Base-by-base conservation (phyloP, 1,140 invertebrate species). In the Myzus persicae region DNA sequence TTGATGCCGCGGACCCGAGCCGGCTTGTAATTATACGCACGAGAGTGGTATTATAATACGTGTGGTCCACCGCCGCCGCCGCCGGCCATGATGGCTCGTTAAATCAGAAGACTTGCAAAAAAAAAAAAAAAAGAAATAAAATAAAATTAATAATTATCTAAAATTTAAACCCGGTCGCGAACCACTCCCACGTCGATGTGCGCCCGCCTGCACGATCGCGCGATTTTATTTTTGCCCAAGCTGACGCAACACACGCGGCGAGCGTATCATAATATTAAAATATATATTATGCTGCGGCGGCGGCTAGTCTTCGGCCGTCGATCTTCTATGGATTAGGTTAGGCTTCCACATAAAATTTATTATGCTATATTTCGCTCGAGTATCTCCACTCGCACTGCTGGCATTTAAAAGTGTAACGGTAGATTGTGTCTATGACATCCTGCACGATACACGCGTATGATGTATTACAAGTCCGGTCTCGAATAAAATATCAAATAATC, bases 161-260 rank as follows among this genome's bases (percentile, higher is more conserved):
- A 89, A 89, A 89, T 89, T 38, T 38, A 51, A 89, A 89, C 36
- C 88, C 88, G 88, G 88, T 89, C 88, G 88, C 48, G 88, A 89
- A 89, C 88, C 88, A 89, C 88, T 38, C 88, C 88, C 48, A 54
- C 88, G 88, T 85, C n/a, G n/a, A n/a, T n/a, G n/a, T 18, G 9
- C 14, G n/a, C 24, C 26, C 20, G 20, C 14, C 14, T 1, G 38
- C 46, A 42, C 20, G 46, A 24, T 51, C 87, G n/a, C 31, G 87
- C 46, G 46, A 51, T 54, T 89, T 51, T 89, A 89, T 54, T 54
- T 89, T 89, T 36, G 88, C 88, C 9, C 48, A 36, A 20, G 48
- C 48, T 89, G 88, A 89, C 11, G 88, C 88, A 89, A 89, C 20
- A 38, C 18, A 18, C 5, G 24, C 31, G 6, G 36, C 36, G 1